Base-by-base conservation (phyloP, 1,140 invertebrate genomes). In the Cyclina sinensis region DNA sequence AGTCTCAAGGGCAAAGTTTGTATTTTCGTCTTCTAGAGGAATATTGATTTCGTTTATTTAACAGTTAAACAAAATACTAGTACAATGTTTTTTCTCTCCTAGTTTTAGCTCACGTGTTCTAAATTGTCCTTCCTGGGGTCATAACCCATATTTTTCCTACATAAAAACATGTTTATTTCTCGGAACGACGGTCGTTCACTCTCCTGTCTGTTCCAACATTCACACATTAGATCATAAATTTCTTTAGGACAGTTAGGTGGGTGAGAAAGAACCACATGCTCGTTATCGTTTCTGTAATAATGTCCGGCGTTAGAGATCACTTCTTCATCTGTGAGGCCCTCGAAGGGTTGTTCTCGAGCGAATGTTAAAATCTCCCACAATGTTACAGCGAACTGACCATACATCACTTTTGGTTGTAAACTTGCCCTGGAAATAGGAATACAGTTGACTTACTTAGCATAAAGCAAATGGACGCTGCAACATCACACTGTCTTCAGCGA, bases 361-460 rank as follows among this genome's bases (percentile, higher is more conserved):
- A 98, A 98, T 18, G 98, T 98, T 91, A 98, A 95, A 68, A 98
- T 97, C 96, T 98, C 98, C 98, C 98, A 98, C 43, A 98, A 96
- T 54, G 97, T 97, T 2, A 98, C 97, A 24, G 97, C 98, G 94
- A 98, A 98, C 32, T n/a, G 97, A 97, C 98, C 98, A 98, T 18
- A 98, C 98, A 95, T 98, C 98, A 91, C 97, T 98, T 92, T 98
- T 98, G 32, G 97, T 97, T 3, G 97, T 97, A 94, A 97, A 98
- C 95, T 98, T 98, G 48, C 97, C 97, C 94, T 95, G 90, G 32
- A 90, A 91, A 83, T 43, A 11, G 1, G 14, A 43, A 74, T 73
- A 73, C 18, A 39, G 32, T 39, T 18, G 16, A 32, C 32, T 68
- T 30, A 32, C 5, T 3, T 24, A 65, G n/a, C 51, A 57, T 83